Percentiles rank a stretch among this genome's conserved stretches.
Evolutionary conservation across 2,797 vertebrate genomes (phyloP).

Genomic region (Molothrus aeneus): DNA sequence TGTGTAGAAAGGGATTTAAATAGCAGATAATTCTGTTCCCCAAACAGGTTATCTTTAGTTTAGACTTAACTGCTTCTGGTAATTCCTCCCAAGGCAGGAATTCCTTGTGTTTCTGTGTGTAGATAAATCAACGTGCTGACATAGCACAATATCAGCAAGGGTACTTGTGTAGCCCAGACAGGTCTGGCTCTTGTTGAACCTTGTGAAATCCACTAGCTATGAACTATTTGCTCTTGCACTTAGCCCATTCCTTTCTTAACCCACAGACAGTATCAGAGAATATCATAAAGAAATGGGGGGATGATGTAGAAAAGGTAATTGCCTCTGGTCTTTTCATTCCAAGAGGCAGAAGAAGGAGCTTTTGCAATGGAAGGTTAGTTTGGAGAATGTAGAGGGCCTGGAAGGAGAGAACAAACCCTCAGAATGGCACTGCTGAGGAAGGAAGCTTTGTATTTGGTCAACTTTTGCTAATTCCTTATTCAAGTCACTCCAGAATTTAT

Average conservation of each 20-base stretch:
- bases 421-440: background rate
- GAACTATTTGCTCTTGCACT: background rate
- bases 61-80: background rate
- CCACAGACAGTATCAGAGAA: background rate
- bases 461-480: background rate
- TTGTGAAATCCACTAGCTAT: background rate
- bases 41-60: conserved; percentile 10
- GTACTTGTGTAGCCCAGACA: background rate
- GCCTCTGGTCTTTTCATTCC: background rate
- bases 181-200: background rate
- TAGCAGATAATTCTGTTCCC: background rate
- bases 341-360: background rate
- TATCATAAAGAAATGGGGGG: background rate
- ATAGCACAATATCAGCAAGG: background rate
- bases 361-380: background rate
- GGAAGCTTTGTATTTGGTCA: background rate
- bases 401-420: background rate
- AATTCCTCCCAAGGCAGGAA: background rate
- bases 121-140: background rate
- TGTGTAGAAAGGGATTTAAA: conserved; percentile 11
- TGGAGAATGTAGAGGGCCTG: background rate
- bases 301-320: background rate
- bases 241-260: background rate
- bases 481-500: background rate
- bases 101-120: background rate